Evolutionary conservation across 2,113 vertebrate species (phyloP).

Genomic region (Tringa solitaria): DNA sequence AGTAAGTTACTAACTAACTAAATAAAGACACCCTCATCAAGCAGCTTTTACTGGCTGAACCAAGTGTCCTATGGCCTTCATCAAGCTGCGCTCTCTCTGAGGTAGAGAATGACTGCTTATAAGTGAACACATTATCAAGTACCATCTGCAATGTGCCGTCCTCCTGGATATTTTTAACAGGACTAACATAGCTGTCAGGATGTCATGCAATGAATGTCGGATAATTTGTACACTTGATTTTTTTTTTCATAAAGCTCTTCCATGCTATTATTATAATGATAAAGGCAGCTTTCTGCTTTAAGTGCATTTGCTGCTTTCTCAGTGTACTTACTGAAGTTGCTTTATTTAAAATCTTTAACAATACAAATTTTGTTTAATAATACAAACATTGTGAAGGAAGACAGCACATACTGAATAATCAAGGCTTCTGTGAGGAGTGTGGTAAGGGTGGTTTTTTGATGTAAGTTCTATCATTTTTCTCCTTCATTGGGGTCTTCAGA

Average conservation of each 20-base stretch:
- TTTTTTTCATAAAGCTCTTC: slow-evolving; percentile 4
- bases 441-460: background rate
- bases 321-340: background rate
- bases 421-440: background rate
- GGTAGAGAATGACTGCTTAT: slow-evolving; percentile 53
- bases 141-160: slow-evolving; percentile 58
- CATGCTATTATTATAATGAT: slow-evolving; percentile 40
- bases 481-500: background rate
- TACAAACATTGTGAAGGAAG: background rate
- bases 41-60: slow-evolving; percentile 59
- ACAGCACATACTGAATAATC: background rate
- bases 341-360: slow-evolving; percentile 9
- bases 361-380: slow-evolving; percentile 10
- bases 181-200: slow-evolving; percentile 66
- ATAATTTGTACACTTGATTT: slow-evolving; percentile 58
- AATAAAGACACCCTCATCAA: slow-evolving; percentile 37
- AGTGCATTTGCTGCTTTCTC: slow-evolving; percentile 24
- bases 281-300: slow-evolving; percentile 23
- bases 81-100: slow-evolving; percentile 52
- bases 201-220: slow-evolving; percentile 57
- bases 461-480: background rate
- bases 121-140: slow-evolving; percentile 49
- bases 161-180: slow-evolving; percentile 67
- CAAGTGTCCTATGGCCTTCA: slow-evolving; percentile 61
- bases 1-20: slow-evolving; percentile 44